Percentiles rank a stretch among this genome's conserved stretches.
phyloP scores from a whole-genome alignment of 2,113 vertebrate genomes.

The Glaucidium brasilianum region DNA sequence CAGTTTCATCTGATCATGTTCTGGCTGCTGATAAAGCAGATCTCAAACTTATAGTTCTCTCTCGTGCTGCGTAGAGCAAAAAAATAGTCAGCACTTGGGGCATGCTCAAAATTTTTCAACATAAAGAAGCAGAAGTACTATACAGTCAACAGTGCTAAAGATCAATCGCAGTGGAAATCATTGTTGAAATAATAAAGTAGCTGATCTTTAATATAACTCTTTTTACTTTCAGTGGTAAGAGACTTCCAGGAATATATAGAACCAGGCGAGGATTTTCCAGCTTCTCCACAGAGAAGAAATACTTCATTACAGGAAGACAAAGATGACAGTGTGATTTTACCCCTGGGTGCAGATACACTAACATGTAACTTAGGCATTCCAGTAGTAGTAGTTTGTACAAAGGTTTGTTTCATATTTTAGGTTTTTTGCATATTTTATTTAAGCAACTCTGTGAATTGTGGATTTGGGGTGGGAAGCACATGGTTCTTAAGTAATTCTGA shows the following conservation, averaged over 20 bases:
- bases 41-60: not conserved
- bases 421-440: not conserved
- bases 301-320: constrained; percentile 80
- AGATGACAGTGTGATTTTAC: constrained; percentile 91
- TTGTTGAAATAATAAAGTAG: constrained; percentile 48
- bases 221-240: constrained; percentile 86
- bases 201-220: constrained; percentile 45
- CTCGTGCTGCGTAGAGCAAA: not conserved
- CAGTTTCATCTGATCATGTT: not conserved
- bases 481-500: not conserved
- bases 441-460: not conserved
- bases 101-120: not conserved
- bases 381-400: constrained; percentile 95
- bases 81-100: not conserved
- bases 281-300: constrained; percentile 90
- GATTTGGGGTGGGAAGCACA: not conserved
- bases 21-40: not conserved
- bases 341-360: constrained; percentile 93
- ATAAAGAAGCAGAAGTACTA: not conserved
- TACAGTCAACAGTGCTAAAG: not conserved
- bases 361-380: constrained; percentile 96
- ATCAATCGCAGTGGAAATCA: constrained; percentile 16
- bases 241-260: constrained; percentile 97
- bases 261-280: constrained; percentile 90
- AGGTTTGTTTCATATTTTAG: constrained; percentile 79